Conservation (phyloP, 2,888 invertebrate genomes). For the Drosophila acutilabella region DNA sequence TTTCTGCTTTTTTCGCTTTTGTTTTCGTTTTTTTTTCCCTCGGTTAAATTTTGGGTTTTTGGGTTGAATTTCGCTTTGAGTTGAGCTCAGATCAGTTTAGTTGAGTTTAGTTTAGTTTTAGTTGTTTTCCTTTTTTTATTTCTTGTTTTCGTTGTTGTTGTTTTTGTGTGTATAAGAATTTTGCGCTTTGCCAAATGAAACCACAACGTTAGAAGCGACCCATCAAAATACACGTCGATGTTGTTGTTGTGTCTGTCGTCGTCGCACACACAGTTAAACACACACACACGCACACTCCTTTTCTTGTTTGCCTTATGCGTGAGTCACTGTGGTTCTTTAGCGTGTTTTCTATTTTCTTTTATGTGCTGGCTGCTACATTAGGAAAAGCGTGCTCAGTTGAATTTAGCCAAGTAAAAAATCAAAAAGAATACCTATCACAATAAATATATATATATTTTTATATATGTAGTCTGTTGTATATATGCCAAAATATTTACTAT, state of each 20-base stretch:
- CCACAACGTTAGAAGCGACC: conserved; percentile 49
- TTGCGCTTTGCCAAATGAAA: conserved; percentile 55
- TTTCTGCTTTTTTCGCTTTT: conserved; percentile 24
- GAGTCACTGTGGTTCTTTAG: conserved; percentile 18
- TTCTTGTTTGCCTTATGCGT: conserved; percentile 7
- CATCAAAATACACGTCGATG: conserved; percentile 12
- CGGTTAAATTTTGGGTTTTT: conserved; percentile 1
- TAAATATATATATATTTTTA: background rate
- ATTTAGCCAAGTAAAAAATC: conserved; percentile 46
- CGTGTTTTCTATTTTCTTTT: conserved; percentile 20
- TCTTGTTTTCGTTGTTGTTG: background rate
- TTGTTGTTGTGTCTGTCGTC: background rate
- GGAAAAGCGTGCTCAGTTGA: conserved; percentile 49
- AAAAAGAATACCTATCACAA: conserved; percentile 21
- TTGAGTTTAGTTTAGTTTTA: conserved; percentile 14
- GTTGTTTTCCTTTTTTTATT: conserved; percentile 15
- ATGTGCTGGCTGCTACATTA: conserved; percentile 36
- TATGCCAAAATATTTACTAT: background rate
- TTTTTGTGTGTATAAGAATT: conserved; percentile 45
- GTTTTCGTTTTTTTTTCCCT: conserved; percentile 11
- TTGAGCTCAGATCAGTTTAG: conserved; percentile 24
- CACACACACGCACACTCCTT: conserved; percentile 5
- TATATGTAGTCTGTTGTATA: conserved; percentile 1
- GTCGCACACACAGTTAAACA: conserved; percentile 6
- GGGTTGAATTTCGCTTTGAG: conserved; percentile 41